Percentiles rank a stretch among this genome's conserved stretches.
Conservation (phyloP, 1,140 invertebrate species). For the Reticulitermes speratus region DNA sequence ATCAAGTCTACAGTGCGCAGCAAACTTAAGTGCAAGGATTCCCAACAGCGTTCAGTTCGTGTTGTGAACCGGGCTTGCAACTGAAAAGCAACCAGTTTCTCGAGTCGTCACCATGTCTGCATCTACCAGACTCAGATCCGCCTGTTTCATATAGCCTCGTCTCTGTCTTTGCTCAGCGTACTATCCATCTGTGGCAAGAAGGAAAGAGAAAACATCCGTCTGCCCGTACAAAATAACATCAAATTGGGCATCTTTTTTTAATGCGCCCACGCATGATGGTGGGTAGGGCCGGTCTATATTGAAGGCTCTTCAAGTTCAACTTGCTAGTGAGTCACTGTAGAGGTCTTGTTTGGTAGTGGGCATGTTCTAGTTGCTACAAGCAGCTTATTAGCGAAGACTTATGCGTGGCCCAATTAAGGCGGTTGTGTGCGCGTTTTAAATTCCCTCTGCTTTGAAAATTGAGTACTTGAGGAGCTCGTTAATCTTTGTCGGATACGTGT, state of each 20-base stretch:
- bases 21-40: no score
- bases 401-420: no score
- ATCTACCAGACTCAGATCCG: not conserved
- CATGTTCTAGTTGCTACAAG: no score
- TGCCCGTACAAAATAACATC: not conserved
- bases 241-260: not conserved
- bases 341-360: no score
- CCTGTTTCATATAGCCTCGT: not conserved
- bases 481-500: no score
- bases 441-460: no score
- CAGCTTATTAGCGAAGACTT: no score
- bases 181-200: not conserved
- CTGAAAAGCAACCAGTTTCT: not conserved
- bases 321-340: no score
- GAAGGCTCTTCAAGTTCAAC: no score
- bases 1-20: not conserved
- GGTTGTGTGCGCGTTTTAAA: no score
- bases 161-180: not conserved
- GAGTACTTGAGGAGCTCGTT: no score
- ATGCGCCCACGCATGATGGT: not conserved
- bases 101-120: not conserved
- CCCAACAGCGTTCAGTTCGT: not conserved
- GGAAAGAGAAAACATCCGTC: slow-evolving; percentile 1
- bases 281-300: no score
- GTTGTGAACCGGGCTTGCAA: not conserved